Percentiles rank a stretch among this genome's conserved stretches.
These are phyloP conservation scores for Cichlasoma orientale DNA, from an alignment of 2,797 vertebrate genomes.

Conservation along the genomic window DNA sequence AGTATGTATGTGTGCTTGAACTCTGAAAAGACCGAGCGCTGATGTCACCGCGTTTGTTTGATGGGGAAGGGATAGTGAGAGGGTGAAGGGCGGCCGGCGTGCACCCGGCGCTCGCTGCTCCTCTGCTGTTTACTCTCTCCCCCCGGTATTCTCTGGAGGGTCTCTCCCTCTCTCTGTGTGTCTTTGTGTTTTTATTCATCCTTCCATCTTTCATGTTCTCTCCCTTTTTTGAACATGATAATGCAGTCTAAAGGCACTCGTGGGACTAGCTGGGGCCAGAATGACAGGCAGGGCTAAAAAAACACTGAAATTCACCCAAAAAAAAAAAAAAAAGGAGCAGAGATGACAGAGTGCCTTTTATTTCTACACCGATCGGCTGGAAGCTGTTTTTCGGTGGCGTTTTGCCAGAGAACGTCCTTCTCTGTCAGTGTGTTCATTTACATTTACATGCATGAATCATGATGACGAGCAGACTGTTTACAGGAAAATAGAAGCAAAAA, in stretches of 20 bases:
- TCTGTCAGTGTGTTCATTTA: slow-evolving; percentile 66
- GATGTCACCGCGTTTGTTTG: slow-evolving; percentile 70
- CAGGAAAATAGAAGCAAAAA: slow-evolving; percentile 25
- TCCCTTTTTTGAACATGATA: slow-evolving; percentile 39
- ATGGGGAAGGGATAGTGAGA: slow-evolving; percentile 46
- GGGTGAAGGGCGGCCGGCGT: slow-evolving; percentile 67
- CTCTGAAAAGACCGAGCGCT: slow-evolving; percentile 28
- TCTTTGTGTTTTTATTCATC: slow-evolving; percentile 42
- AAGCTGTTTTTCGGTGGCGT: slow-evolving; percentile 45
- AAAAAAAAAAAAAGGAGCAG: background rate
- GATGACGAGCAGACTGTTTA: slow-evolving; percentile 43
- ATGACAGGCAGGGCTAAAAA: slow-evolving; percentile 6
- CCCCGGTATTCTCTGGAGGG: slow-evolving; percentile 48
- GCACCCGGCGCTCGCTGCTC: slow-evolving; percentile 30
- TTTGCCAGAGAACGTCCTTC: slow-evolving; percentile 34
- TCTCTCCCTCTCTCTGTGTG: slow-evolving; percentile 7
- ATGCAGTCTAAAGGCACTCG: slow-evolving; percentile 42
- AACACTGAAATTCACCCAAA: slow-evolving; percentile 11
- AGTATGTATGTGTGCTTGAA: background rate
- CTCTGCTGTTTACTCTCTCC: slow-evolving; percentile 57
- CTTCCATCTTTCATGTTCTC: slow-evolving; percentile 45
- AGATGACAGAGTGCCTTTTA: slow-evolving; percentile 15
- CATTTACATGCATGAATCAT: slow-evolving; percentile 58
- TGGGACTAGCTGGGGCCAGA: slow-evolving; percentile 26
- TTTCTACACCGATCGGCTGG: slow-evolving; percentile 42